phyloP scores from a whole-genome alignment of 2,113 vertebrate species.

The Eurystomus gularis region DNA sequence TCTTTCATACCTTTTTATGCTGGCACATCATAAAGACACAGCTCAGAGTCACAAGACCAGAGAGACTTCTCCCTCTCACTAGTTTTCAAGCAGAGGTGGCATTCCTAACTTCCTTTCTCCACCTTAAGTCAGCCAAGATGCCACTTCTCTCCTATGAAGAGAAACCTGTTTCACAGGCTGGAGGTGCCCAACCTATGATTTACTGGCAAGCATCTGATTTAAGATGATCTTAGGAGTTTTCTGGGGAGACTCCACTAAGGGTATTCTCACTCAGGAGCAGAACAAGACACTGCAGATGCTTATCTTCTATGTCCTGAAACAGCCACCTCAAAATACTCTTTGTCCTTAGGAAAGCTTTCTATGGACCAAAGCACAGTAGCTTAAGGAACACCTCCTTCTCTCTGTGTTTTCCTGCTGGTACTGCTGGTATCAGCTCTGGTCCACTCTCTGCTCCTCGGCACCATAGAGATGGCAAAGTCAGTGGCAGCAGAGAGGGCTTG shows the following conservation, averaged over 20 bases:
- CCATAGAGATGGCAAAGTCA: neutral
- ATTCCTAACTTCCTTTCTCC: neutral
- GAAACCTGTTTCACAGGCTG: neutral
- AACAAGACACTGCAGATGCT: neutral
- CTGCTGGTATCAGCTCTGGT: neutral
- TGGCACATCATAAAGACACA: neutral
- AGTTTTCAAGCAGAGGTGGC: neutral
- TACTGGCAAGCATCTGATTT: neutral
- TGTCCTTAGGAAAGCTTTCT: neutral
- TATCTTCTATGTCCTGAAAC: neutral
- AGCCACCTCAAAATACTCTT: neutral
- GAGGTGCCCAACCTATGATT: neutral
- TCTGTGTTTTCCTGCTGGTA: neutral
- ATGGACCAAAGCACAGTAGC: neutral
- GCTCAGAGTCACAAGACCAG: neutral
- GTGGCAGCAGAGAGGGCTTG: neutral
- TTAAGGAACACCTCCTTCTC: neutral
- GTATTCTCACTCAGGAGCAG: neutral
- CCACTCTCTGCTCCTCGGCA: fast-evolving
- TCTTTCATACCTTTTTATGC: neutral
- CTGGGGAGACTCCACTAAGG: neutral
- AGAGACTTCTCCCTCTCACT: neutral
- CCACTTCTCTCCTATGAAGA: neutral
- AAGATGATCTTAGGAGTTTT: neutral
- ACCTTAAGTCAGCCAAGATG: neutral